Evolutionary conservation across 2,113 vertebrate species (phyloP).

Genomic region (Nesoenas mayeri): DNA sequence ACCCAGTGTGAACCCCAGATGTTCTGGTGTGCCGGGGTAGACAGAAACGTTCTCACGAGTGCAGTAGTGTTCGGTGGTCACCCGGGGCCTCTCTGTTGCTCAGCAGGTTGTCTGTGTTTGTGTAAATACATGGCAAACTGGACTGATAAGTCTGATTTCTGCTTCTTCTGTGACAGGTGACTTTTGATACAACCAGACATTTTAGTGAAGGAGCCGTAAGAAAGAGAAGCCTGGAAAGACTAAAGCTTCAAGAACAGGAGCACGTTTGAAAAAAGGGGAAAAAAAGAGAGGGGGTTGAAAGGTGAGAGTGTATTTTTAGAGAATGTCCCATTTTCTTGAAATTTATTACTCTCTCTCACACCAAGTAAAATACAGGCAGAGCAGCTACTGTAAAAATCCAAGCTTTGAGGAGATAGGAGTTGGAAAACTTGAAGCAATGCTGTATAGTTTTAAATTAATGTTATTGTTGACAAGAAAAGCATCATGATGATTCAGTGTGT

Average conservation of each 20-base stretch:
- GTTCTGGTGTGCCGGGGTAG: not conserved
- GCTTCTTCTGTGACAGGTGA: constrained; percentile 72
- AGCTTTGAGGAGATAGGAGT: not conserved
- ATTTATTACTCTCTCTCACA: not conserved
- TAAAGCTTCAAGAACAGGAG: constrained; percentile 77
- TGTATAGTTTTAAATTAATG: not conserved
- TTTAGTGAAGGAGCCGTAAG: constrained; percentile 74
- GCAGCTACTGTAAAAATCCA: not conserved
- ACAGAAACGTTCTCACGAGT: rapidly evolving
- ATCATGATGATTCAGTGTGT: not conserved
- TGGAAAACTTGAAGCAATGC: not conserved
- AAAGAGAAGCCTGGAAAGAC: constrained; percentile 71
- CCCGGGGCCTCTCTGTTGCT: not conserved
- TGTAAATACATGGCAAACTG: not conserved
- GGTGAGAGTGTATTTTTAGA: constrained; percentile 62
- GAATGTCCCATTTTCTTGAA: not conserved
- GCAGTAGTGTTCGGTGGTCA: not conserved
- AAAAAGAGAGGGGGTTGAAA: constrained; percentile 65
- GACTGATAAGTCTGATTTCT: constrained; percentile 20
- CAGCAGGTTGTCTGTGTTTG: not conserved
- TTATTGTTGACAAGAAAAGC: not conserved
- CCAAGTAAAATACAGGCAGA: not conserved
- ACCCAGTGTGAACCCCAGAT: not conserved
- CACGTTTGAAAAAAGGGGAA: constrained; percentile 67
- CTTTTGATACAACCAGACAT: constrained; percentile 70